A percentile compares a stretch with the other conserved stretches of the same genome.
These are phyloP conservation scores for Sphenodon punctatus DNA, from an alignment of 2,797 vertebrate species.

Conservation along the genomic window DNA sequence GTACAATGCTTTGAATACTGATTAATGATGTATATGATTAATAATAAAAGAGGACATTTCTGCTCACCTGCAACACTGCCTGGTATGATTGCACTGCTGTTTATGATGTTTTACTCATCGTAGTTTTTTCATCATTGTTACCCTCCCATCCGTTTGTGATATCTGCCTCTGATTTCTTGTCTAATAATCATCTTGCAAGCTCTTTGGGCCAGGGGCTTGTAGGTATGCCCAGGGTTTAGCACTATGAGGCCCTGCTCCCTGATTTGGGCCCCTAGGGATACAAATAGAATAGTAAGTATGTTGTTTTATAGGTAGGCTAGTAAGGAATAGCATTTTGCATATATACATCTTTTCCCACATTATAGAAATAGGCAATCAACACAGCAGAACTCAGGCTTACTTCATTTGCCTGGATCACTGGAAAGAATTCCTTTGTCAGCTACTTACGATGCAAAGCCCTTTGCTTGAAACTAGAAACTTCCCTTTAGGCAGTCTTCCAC, in stretches of 20 bases:
- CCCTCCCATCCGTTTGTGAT: no score
- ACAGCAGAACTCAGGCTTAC: background rate
- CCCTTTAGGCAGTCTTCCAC: slow-evolving; percentile 17
- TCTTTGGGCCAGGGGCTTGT: no score
- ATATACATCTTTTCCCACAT: background rate
- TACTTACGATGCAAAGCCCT: slow-evolving; percentile 25
- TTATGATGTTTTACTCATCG: no score
- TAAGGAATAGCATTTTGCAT: background rate
- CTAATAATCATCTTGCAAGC: no score
- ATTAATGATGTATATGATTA: no score
- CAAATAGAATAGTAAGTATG: background rate
- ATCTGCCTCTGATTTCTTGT: no score
- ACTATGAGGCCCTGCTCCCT: background rate
- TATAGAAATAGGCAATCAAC: background rate
- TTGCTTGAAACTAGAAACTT: background rate
- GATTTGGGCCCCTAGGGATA: background rate
- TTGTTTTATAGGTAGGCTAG: background rate
- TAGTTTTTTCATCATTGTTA: no score
- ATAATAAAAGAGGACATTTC: no score
- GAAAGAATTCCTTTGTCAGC: slow-evolving; percentile 35
- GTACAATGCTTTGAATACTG: no score
- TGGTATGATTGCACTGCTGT: no score
- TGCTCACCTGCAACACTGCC: no score
- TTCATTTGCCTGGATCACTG: background rate
- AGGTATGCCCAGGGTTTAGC: background rate